Evolutionary conservation across 1,140 invertebrate species (phyloP), one percentile per base, ranked within the genome.

Genomic region (Galleria mellonella): DNA sequence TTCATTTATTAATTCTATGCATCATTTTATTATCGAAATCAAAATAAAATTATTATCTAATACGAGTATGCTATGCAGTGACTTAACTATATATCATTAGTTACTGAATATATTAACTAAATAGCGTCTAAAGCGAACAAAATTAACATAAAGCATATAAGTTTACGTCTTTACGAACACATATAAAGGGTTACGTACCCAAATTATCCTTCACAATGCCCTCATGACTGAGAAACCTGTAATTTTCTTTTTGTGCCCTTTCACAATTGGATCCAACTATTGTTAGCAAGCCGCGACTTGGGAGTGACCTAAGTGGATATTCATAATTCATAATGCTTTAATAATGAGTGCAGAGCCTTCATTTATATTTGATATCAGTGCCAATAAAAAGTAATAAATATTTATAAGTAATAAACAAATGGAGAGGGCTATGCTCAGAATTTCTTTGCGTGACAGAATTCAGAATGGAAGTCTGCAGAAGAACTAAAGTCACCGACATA

Each of bases 131-230:
- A 32, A 30, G 31, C 10, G 32, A 30, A 36, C 13, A 10, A 36
- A 44, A 44, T 44, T 44, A 44, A 44, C 42, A 44, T 44, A 35
- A 35, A 14, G 17, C 14, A 43, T 10, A 35, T 11, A n/a, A n/a
- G n/a, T n/a, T 10, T 5, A 12, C 9, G 12, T 13, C 9, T 23
- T 4, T 37, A 6, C 39, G 35, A 14, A 13, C n/a, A 29, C 29
- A 6, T 40, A n/a, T 32, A 39, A 47, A 53, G 51, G 51, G 51
- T 55, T 59, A n/a, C n/a, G n/a, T n/a, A 46, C 52, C 48, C 51
- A 58, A 67, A 67, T 67, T 67, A 60, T 53, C 43, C 31, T 32
- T n/a, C 45, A 62, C 61, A 60, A 64, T 56, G 43, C 37, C 2
- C 14, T 37, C 31, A 36, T 46, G 43, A 23, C 17, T 27, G 27